Percentiles rank a stretch among this genome's conserved stretches.
Conservation (phyloP, 2,888 invertebrate species). For the Calephelis perditalis region DNA sequence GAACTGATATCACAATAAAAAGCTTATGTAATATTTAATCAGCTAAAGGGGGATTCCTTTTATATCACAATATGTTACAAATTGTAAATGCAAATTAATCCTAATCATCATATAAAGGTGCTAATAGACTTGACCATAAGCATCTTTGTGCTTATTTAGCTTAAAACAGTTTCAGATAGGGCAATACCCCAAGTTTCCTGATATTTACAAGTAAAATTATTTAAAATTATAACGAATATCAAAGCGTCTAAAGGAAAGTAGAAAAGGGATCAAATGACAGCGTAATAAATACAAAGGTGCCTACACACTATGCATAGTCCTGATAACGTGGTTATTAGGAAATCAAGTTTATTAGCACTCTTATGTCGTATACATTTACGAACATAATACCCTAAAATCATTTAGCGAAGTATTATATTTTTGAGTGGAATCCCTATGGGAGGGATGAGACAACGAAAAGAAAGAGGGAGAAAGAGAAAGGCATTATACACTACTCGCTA, state of each 20-base stretch:
- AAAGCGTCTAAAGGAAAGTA: too few species aligned
- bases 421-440: too few species aligned
- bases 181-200: too few species aligned
- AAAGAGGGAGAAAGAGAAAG: too few species aligned
- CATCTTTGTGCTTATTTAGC: not conserved
- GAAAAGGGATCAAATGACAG: too few species aligned
- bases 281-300: too few species aligned
- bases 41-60: slow-evolving; percentile 32
- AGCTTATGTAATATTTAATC: too few species aligned
- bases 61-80: slow-evolving; percentile 55
- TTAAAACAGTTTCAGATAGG: not conserved
- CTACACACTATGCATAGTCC: too few species aligned
- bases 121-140: not conserved
- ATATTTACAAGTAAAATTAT: too few species aligned
- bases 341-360: slow-evolving; percentile 6
- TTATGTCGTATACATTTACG: not conserved
- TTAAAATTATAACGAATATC: too few species aligned
- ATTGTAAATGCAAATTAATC: slow-evolving; percentile 49
- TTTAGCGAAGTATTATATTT: not conserved
- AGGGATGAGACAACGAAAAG: too few species aligned
- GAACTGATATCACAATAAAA: slow-evolving; percentile 16
- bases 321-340: not conserved
- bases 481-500: too few species aligned
- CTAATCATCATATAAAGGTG: slow-evolving; percentile 15
- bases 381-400: not conserved